Percentiles rank a stretch among this genome's conserved stretches.
phyloP scores from a whole-genome alignment of 2,113 vertebrate species.

The Rousettus leschenaultii region DNA sequence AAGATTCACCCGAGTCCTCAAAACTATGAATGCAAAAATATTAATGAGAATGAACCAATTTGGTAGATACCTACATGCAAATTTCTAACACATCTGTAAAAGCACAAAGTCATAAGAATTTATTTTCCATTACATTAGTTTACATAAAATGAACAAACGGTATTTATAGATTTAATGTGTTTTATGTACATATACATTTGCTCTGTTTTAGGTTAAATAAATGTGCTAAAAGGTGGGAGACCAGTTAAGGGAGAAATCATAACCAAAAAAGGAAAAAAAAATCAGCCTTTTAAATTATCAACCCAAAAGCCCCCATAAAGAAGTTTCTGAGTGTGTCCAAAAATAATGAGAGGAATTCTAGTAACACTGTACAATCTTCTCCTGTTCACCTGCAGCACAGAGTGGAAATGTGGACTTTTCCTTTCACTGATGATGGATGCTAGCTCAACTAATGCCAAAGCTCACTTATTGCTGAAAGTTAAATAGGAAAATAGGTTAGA shows the following conservation, averaged over 20 bases:
- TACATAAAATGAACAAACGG: conserved; percentile 84
- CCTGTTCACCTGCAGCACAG: conserved; percentile 38
- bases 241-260: conserved; percentile 49
- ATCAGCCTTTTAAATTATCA: conserved; percentile 48
- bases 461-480: conserved; percentile 80
- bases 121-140: conserved; percentile 77
- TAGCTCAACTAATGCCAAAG: conserved; percentile 67
- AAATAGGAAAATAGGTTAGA: conserved; percentile 44
- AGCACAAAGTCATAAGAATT: conserved; percentile 81
- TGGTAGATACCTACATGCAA: conserved; percentile 71
- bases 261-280: conserved; percentile 45
- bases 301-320: conserved; percentile 57
- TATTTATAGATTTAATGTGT: conserved; percentile 77
- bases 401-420: conserved; percentile 30
- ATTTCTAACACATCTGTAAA: conserved; percentile 81
- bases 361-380: background rate
- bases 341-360: conserved; percentile 34
- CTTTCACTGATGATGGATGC: conserved; percentile 28
- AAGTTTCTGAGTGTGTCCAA: conserved; percentile 34
- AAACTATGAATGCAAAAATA: conserved; percentile 63
- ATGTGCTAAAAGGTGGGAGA: conserved; percentile 68
- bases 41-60: conserved; percentile 56
- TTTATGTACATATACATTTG: conserved; percentile 78
- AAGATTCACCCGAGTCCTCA: conserved; percentile 49
- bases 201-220: conserved; percentile 79